Base-by-base conservation (phyloP, 1,140 invertebrate genomes). In the Meloidogyne exigua region DNA sequence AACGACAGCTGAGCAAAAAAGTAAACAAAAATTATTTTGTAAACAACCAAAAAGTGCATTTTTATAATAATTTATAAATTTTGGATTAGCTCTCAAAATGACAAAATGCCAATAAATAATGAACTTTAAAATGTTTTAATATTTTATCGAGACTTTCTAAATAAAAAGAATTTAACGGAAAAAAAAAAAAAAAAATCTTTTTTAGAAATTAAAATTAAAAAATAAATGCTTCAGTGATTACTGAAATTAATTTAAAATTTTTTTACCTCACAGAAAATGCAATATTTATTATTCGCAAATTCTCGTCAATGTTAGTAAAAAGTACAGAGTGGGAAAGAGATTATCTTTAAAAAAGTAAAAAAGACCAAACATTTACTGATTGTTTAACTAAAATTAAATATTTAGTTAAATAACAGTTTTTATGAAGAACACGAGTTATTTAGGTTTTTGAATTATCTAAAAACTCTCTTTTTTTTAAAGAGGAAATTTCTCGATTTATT, bases 401-500 rank as follows among this genome's bases (percentile, higher is more conserved):
- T 9, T 3, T 39, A 39, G 49, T 57, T 9, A 57, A 57, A 57
- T 57, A 57, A 57, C n/a, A n/a, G 9, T 67, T 66, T 21, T 67
- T 28, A 39, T 3, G 28, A 15, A 28, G 36, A 67, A 25, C 13
- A 18, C 21, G 23, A 66, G 18, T 26, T 67, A 21, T 18, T 21
- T 21, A 67, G 18, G 15, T 67, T 32, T 39, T 32, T 11, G 9
- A 39, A 9, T 66, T 66, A 15, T 15, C 26, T 32, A 5, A 39
- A 67, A 67, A 66, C 32, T n/a, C n/a, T n/a, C n/a, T n/a, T n/a
- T n/a, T n/a, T n/a, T 21, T 66, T 12, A 66, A n/a, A 66, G 64
- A 66, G 23, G 23, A 66, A 66, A 66, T 23, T 66, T 66, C 21
- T 66, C 23, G 21, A 7, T 44, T 15, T 44, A 4, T 57, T n/a